phyloP scores from a whole-genome alignment of 1,140 invertebrate species.

The Drosophila mauritiana region DNA sequence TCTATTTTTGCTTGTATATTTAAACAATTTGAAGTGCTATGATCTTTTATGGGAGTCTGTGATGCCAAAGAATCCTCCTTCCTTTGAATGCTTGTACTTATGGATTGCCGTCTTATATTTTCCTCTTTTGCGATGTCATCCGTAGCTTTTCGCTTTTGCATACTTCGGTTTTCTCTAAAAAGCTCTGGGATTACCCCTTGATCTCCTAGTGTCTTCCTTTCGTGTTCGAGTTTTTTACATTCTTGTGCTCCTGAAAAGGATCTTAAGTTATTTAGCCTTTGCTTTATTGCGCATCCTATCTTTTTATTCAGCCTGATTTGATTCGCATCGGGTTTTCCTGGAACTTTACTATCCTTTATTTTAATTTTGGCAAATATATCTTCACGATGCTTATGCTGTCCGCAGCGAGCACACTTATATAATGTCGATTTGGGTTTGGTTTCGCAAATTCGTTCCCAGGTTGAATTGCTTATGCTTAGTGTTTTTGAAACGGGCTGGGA shows the following conservation, averaged over 20 bases:
- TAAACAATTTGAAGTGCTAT: neutral
- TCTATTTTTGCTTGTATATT: neutral
- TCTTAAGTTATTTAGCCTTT: neutral
- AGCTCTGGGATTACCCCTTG: neutral
- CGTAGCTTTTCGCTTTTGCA: neutral
- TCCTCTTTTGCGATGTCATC: neutral
- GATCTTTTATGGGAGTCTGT: neutral
- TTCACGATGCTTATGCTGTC: neutral
- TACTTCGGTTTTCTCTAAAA: neutral
- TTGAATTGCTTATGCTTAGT: neutral
- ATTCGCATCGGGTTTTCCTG: neutral
- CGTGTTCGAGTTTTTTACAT: neutral
- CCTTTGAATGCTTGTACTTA: too few relatives aligned
- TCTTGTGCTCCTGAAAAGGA: neutral
- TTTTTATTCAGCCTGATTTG: neutral
- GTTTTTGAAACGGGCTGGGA: neutral
- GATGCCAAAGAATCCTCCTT: neutral
- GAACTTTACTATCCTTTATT: too few relatives aligned
- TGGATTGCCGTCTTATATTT: neutral
- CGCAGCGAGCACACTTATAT: slow-evolving; percentile 9
- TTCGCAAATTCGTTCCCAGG: neutral
- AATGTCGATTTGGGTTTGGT: neutral
- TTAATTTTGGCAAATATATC: neutral
- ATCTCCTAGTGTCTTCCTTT: neutral
- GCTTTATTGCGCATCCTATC: neutral